A percentile compares a stretch with the other conserved stretches of the same genome.
phyloP scores from a whole-genome alignment of 2,888 invertebrate genomes.

The Perdita meconis region DNA sequence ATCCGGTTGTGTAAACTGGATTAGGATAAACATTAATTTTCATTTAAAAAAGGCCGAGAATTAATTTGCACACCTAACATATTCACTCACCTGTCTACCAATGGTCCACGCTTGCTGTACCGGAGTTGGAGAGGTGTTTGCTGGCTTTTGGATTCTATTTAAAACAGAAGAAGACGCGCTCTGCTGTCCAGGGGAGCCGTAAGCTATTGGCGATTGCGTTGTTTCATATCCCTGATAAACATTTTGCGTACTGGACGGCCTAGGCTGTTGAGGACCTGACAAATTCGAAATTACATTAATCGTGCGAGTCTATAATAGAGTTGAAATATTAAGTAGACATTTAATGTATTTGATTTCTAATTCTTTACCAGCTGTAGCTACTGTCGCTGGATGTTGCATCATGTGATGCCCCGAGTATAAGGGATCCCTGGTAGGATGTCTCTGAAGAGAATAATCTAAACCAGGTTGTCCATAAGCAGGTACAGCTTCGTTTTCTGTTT shows the following conservation, averaged over 20 bases:
- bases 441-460: constrained; percentile 90
- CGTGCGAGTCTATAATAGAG: not conserved
- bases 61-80: not conserved
- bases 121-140: constrained; percentile 90
- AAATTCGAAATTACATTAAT: constrained; percentile 36
- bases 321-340: not conserved
- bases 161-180: constrained; percentile 87
- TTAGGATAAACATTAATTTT: too few species aligned
- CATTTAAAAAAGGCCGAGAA: too few species aligned
- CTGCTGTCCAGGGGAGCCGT: constrained; percentile 87
- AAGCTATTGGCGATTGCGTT: constrained; percentile 89
- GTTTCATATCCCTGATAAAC: constrained; percentile 91
- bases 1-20: too few species aligned
- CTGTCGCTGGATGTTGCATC: constrained; percentile 84
- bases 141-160: constrained; percentile 88
- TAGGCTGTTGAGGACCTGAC: constrained; percentile 86
- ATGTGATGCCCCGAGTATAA: constrained; percentile 86
- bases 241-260: constrained; percentile 89
- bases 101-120: constrained; percentile 88
- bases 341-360: too few species aligned
- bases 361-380: constrained; percentile 78
- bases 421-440: constrained; percentile 86
- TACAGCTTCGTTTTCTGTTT: constrained; percentile 79
- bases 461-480: constrained; percentile 86
- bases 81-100: constrained; percentile 85